Percentiles rank a stretch among this genome's conserved stretches.
phyloP scores from a whole-genome alignment of 2,888 invertebrate species.

The Oxystoma pomonae region DNA sequence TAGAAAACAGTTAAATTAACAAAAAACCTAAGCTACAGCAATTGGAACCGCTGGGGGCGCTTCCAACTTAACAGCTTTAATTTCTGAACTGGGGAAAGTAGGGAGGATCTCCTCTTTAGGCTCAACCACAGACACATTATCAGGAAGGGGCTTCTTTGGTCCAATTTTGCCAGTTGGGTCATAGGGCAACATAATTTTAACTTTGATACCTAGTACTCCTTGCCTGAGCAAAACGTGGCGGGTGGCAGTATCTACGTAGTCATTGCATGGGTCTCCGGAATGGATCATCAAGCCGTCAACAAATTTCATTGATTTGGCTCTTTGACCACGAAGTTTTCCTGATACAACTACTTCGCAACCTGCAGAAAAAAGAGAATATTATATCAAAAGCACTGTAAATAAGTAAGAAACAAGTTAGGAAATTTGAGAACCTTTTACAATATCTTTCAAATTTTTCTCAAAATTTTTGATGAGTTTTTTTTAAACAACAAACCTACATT shows the following conservation, averaged over 20 bases:
- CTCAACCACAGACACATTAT: slow-evolving; percentile 94
- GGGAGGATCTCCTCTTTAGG: slow-evolving; percentile 91
- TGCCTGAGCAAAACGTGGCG: slow-evolving; percentile 96
- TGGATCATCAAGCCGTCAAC: slow-evolving; percentile 99
- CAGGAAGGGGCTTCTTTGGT: slow-evolving; percentile 96
- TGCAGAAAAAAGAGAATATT: slow-evolving; percentile 30
- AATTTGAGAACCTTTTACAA: too few species aligned
- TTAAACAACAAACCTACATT: slow-evolving; percentile 2
- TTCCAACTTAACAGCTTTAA: slow-evolving; percentile 64
- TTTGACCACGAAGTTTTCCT: slow-evolving; percentile 96
- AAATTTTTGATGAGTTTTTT: too few species aligned
- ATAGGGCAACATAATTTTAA: slow-evolving; percentile 99
- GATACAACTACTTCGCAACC: slow-evolving; percentile 99
- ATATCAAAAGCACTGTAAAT: slow-evolving; percentile 3
- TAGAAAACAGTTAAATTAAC: not conserved
- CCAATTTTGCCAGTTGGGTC: slow-evolving; percentile 97
- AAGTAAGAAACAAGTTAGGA: too few species aligned
- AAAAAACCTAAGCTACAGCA: slow-evolving; percentile 15
- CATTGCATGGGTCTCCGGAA: slow-evolving; percentile 97
- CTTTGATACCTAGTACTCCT: slow-evolving; percentile 42
- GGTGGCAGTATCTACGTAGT: slow-evolving; percentile 97
- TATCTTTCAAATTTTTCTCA: too few species aligned
- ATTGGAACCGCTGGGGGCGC: slow-evolving; percentile 50
- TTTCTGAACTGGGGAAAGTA: slow-evolving; percentile 68
- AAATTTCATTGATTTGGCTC: slow-evolving; percentile 99